Conservation (phyloP, 2,797 vertebrate genomes). For the Notolepis coatsorum region DNA sequence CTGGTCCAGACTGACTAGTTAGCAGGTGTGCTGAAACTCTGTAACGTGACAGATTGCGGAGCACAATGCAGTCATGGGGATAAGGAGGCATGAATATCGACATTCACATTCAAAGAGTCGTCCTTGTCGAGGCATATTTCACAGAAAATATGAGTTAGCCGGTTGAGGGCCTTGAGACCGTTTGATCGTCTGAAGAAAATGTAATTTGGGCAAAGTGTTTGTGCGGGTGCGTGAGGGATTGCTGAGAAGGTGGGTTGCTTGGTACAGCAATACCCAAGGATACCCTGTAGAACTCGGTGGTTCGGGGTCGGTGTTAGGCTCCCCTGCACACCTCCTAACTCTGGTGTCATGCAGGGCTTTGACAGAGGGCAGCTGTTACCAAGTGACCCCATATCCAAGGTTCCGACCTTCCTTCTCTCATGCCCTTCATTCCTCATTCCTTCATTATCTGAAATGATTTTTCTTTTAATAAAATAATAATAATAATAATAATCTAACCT, state of each 20-base stretch:
- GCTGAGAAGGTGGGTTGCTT: too few species aligned
- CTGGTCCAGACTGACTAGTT: too few species aligned
- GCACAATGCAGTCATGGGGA: not conserved
- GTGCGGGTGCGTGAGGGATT: too few species aligned
- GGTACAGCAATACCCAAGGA: too few species aligned
- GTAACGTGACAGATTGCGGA: not conserved
- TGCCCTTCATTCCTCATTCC: constrained; percentile 56
- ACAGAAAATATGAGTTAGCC: too few species aligned
- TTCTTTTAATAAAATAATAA: too few species aligned
- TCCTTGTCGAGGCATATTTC: constrained; percentile 32
- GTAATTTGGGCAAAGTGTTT: too few species aligned
- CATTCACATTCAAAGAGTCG: constrained; percentile 15
- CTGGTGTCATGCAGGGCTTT: constrained; percentile 51
- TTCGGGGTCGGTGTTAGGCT: constrained; percentile 39
- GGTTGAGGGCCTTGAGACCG: constrained; percentile 41
- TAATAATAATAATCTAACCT: too few species aligned
- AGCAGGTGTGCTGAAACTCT: constrained; percentile 11
- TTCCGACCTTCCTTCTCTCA: constrained; percentile 46
- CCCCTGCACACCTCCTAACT: constrained; percentile 61
- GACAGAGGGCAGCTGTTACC: constrained; percentile 63
- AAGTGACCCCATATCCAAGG: constrained; percentile 55
- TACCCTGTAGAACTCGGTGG: constrained; percentile 66
- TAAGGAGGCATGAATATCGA: constrained; percentile 27
- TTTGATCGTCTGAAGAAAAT: constrained; percentile 54
- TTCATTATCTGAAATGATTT: too few species aligned